Conservation (phyloP, 2,888 invertebrate species). For the Acholoe squamosa region DNA sequence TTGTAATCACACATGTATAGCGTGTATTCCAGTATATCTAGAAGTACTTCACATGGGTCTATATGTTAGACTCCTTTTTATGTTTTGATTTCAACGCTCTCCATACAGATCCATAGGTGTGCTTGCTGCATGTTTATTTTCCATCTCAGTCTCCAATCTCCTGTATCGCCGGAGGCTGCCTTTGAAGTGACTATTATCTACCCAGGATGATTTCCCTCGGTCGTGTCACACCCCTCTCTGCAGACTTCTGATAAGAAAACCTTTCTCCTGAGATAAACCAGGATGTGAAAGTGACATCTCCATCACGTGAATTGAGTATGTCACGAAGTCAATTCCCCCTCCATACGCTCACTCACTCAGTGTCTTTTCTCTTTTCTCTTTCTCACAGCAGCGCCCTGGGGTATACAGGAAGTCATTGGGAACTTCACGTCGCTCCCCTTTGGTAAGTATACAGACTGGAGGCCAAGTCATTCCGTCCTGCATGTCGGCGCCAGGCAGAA, state of each 20-base stretch:
- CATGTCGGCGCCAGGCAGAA: background rate
- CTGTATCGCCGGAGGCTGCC: background rate
- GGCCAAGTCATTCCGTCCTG: constrained; percentile 11
- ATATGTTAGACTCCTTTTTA: too few species aligned
- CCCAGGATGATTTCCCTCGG: constrained; percentile 3
- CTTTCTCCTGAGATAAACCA: background rate
- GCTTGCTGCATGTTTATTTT: too few species aligned
- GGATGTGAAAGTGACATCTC: background rate
- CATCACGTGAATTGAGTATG: background rate
- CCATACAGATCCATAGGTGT: too few species aligned
- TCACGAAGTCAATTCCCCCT: constrained; percentile 36
- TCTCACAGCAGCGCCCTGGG: constrained; percentile 55
- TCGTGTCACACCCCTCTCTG: background rate
- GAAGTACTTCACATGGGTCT: too few species aligned
- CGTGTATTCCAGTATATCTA: too few species aligned
- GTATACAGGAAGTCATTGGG: constrained; percentile 60
- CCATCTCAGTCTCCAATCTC: too few species aligned
- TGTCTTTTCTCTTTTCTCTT: constrained; percentile 22
- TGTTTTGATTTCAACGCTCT: too few species aligned
- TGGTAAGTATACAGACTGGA: constrained; percentile 55
- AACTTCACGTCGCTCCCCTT: constrained; percentile 61
- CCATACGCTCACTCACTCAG: background rate
- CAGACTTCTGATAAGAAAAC: background rate
- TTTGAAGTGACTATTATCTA: constrained; percentile 19
- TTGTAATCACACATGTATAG: too few species aligned